These are phyloP conservation scores for Mobula hypostoma DNA, from an alignment of 2,113 vertebrate species.

Conservation along the genomic window DNA sequence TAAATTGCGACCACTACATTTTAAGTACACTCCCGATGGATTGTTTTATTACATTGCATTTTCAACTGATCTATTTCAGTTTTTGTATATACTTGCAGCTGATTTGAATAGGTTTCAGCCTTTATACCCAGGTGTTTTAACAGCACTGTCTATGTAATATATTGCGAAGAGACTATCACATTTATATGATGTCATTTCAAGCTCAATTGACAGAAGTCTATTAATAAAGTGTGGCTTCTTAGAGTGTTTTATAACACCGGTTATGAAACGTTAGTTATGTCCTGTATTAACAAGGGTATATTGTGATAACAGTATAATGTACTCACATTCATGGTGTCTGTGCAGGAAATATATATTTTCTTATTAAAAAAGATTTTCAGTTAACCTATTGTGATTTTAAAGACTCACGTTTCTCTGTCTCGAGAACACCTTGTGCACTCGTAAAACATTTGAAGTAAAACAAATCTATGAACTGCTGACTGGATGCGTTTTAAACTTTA, in stretches of 20 bases:
- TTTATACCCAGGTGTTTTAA: slow-evolving; percentile 32
- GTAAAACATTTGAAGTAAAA: not conserved
- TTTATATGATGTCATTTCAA: slow-evolving; percentile 35
- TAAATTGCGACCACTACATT: slow-evolving; percentile 30
- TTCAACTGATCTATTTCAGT: slow-evolving; percentile 6
- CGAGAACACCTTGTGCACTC: not conserved
- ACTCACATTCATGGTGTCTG: slow-evolving; percentile 36
- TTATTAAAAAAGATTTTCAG: slow-evolving; percentile 38
- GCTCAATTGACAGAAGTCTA: slow-evolving; percentile 32
- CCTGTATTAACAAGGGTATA: slow-evolving; percentile 34
- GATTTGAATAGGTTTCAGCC: slow-evolving; percentile 35
- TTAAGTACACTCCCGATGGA: slow-evolving; percentile 24
- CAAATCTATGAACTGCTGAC: too few species aligned
- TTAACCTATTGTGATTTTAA: slow-evolving; percentile 24
- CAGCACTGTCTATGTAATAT: slow-evolving; percentile 34
- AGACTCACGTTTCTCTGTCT: slow-evolving; percentile 9
- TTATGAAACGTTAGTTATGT: slow-evolving; percentile 35
- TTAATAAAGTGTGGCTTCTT: slow-evolving; percentile 36
- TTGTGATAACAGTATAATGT: slow-evolving; percentile 37
- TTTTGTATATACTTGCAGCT: slow-evolving; percentile 29
- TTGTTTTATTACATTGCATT: slow-evolving; percentile 20
- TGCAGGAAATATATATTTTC: slow-evolving; percentile 38
- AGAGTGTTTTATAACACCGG: slow-evolving; percentile 36
- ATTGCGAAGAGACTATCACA: slow-evolving; percentile 37
- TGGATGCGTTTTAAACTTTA: too few species aligned